Conservation (phyloP, 2,113 vertebrate genomes). For the Cinclus cinclus region DNA sequence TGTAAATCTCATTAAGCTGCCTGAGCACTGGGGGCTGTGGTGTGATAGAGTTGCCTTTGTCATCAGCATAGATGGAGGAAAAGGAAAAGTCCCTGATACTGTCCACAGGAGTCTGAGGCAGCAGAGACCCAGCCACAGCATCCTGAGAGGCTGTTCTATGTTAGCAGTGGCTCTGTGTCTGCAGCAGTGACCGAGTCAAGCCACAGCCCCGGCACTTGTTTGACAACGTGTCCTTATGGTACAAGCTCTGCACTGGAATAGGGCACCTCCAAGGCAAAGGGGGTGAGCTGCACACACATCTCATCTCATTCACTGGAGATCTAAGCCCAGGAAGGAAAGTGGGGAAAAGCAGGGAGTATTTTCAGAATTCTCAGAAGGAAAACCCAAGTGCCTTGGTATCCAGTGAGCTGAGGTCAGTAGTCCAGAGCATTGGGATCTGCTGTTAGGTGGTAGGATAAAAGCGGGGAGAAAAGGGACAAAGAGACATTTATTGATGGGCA, state of each 20-base stretch:
- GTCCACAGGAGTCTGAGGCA: fast-evolving
- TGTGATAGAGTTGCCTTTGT: not conserved
- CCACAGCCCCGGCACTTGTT: fast-evolving
- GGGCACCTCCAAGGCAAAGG: not conserved
- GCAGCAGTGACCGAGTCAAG: fast-evolving
- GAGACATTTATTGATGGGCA: not conserved
- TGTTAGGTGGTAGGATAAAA: not conserved
- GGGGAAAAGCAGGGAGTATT: not conserved
- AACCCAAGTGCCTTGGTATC: not conserved
- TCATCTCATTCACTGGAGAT: not conserved
- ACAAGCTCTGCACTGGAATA: not conserved
- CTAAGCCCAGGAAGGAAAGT: not conserved
- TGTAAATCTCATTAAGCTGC: not conserved
- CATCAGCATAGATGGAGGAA: fast-evolving
- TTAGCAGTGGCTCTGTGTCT: not conserved
- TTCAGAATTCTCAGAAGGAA: not conserved
- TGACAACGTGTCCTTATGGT: not conserved
- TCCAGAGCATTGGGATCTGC: not conserved
- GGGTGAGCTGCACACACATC: not conserved
- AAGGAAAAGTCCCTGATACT: not conserved
- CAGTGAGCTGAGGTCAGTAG: fast-evolving
- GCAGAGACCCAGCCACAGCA: not conserved
- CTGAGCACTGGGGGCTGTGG: fast-evolving
- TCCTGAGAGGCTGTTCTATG: not conserved
- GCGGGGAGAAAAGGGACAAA: not conserved